A percentile compares a stretch with the other conserved stretches of the same genome.
These are phyloP conservation scores for Leguminivora glycinivorella DNA, from an alignment of 1,140 invertebrate genomes.

Conservation along the genomic window DNA sequence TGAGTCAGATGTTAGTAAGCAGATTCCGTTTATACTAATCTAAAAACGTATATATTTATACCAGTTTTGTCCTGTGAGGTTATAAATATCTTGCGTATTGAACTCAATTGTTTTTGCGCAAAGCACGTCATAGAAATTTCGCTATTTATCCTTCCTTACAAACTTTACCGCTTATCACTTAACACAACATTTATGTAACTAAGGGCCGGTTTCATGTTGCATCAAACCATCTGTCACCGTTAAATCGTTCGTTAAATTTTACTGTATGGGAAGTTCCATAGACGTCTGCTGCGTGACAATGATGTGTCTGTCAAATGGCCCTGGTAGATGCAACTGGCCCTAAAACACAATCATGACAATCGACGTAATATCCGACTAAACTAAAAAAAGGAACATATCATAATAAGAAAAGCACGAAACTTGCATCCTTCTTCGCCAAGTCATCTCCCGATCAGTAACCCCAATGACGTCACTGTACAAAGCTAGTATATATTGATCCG, in stretches of 20 bases:
- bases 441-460: conserved; percentile 16
- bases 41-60: background rate
- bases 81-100: too few relatives aligned
- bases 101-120: too few relatives aligned
- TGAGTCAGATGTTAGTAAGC: background rate
- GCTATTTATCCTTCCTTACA: background rate
- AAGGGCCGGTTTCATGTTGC: too few relatives aligned
- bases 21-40: background rate
- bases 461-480: conserved; percentile 7
- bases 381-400: background rate
- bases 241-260: too few relatives aligned
- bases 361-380: background rate
- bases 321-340: too few relatives aligned
- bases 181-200: too few relatives aligned
- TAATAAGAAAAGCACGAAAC: background rate
- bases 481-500: background rate
- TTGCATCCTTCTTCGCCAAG: background rate
- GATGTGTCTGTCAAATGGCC: too few relatives aligned
- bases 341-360: too few relatives aligned
- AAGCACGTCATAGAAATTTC: background rate
- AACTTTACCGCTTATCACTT: background rate
- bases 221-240: too few relatives aligned
- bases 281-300: too few relatives aligned
- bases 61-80: too few relatives aligned
- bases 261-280: too few relatives aligned